Base-by-base conservation (phyloP, 2,888 invertebrate species). In the Xestia c-nigrum region DNA sequence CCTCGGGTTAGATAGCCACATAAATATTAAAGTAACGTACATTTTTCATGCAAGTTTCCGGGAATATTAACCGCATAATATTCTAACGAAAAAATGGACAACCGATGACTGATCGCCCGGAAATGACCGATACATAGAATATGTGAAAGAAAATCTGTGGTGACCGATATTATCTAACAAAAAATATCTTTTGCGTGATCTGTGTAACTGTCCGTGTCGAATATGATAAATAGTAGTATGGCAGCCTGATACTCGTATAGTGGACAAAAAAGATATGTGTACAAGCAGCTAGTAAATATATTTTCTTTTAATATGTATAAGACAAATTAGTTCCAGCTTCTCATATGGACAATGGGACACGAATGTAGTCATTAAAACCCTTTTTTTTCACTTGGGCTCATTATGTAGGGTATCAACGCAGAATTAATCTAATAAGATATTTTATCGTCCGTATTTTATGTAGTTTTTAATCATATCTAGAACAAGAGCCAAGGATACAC, bases 41-140 rank as follows among this genome's bases (percentile, higher is more conserved):
- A 12, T 21, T 31, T n/a, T 9, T 12, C 5, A 38, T 38, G 5
- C 38, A 38, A 68, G 10, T 38, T 10, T 9, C 67, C 38, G 24
- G 21, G 5, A 10, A 38, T 14, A 38, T 67, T 3, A 50, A 38
- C 61, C 19, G 24, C 12, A 59, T 47, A 50, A 66, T 31, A 76
- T 57, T 63, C 40, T 19, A 9, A 38, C 16, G 19, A 40, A 50
- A 57, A 71, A 66, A 66, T 38, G 38, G 55, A 55, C 47, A 43
- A 52, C 46, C 19, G 71, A 71, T 59, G 80, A 82, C 14, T 57
- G 79, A 82, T 83, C n/a, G 55, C 21, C 21, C 71, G 47, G 78
- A 78, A 78, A 70, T 55, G 16, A 19, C 59, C 64, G 7, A 64
- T 24, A 59, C 43, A 71, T 47, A 66, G 46, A 78, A 78, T 3